Conservation (phyloP, 2,797 vertebrate species). For the Girardinus metallicus region DNA sequence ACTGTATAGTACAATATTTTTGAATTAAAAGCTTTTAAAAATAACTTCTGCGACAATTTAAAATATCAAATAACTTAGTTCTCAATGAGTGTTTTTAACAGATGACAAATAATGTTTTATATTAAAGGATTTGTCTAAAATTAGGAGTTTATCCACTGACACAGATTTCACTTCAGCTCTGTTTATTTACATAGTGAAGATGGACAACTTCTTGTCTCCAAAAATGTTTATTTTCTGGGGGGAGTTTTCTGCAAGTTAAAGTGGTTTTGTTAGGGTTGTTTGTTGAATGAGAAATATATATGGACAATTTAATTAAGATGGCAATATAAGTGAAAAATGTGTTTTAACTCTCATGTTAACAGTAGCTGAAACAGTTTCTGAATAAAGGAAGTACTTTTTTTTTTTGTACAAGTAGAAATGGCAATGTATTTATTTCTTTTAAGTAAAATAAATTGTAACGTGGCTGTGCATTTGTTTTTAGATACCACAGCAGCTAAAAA, state of each 20-base stretch:
- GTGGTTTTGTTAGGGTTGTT: background rate
- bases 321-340: background rate
- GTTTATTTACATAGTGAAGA: background rate
- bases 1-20: background rate
- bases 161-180: no score
- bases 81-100: background rate
- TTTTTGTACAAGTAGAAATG: background rate
- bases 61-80: background rate
- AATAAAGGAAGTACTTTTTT: background rate
- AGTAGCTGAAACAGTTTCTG: background rate
- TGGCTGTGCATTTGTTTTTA: slow-evolving; percentile 19
- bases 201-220: background rate
- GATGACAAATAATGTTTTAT: background rate
- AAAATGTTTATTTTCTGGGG: no score
- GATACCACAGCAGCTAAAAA: slow-evolving; percentile 7
- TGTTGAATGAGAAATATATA: background rate
- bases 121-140: background rate
- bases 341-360: background rate
- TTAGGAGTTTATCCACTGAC: background rate
- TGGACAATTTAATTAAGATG: background rate
- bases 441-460: slow-evolving; percentile 13
- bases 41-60: background rate
- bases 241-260: slow-evolving; percentile 3
- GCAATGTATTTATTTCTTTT: slow-evolving; percentile 16
- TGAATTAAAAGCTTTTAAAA: background rate